These are phyloP conservation scores for Diachasmimorpha longicaudata DNA, from an alignment of 1,140 invertebrate species.

Conservation along the genomic window DNA sequence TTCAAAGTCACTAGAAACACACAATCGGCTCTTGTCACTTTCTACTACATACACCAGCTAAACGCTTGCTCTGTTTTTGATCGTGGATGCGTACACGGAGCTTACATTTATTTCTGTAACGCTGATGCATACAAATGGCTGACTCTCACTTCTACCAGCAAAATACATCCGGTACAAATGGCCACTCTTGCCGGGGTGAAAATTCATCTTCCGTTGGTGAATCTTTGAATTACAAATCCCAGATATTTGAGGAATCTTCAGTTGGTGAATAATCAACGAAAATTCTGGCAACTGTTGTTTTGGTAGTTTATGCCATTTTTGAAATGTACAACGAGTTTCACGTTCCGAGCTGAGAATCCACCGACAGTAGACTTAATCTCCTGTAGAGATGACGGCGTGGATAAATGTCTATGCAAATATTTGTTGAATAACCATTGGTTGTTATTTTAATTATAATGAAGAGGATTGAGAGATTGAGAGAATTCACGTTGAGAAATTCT, in stretches of 20 bases:
- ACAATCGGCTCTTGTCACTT: slow-evolving; percentile 38
- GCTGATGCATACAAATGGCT: background rate
- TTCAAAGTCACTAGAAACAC: slow-evolving; percentile 39
- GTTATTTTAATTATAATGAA: background rate
- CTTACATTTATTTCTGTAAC: slow-evolving; percentile 29
- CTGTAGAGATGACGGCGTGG: background rate
- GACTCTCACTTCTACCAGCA: background rate
- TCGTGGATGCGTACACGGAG: slow-evolving; percentile 3
- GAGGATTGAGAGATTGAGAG: no score
- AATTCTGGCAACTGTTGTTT: background rate
- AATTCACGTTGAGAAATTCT: no score
- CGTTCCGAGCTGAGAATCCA: background rate
- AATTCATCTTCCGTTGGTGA: background rate
- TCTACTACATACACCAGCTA: slow-evolving; percentile 19
- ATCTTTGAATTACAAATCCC: background rate
- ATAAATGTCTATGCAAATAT: slow-evolving; percentile 11
- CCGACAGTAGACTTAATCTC: background rate
- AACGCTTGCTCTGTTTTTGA: slow-evolving; percentile 19
- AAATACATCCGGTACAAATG: slow-evolving; percentile 5
- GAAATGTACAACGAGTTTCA: background rate
- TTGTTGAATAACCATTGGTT: background rate
- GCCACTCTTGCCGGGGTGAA: background rate
- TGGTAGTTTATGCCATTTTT: background rate
- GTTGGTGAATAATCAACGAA: background rate
- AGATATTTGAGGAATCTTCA: background rate